These are phyloP conservation scores for Eleginops maclovinus DNA, from an alignment of 2,113 vertebrate genomes.

Conservation along the genomic window DNA sequence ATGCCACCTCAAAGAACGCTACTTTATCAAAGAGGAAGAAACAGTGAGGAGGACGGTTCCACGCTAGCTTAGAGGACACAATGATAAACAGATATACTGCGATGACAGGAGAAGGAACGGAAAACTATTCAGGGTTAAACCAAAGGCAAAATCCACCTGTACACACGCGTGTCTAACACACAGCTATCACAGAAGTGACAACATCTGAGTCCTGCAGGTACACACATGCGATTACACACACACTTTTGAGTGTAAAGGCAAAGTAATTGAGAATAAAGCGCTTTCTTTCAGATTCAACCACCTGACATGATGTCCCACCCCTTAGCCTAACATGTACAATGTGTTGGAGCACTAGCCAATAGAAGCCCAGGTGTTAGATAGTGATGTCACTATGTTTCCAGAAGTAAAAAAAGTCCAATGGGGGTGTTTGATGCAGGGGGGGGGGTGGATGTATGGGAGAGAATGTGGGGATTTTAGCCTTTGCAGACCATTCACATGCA, in stretches of 20 bases:
- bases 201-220: slow-evolving; percentile 27
- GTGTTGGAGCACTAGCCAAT: no score
- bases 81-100: slow-evolving; percentile 11
- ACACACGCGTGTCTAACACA: slow-evolving; percentile 15
- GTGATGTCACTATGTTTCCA: no score
- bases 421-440: no score
- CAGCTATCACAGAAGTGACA: slow-evolving; percentile 21
- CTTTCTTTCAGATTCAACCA: no score
- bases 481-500: no score
- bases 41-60: background rate
- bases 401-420: no score
- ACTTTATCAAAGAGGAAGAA: slow-evolving; percentile 20
- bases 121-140: slow-evolving; percentile 2
- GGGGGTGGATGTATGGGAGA: no score
- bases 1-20: slow-evolving; percentile 10
- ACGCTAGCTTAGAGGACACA: slow-evolving; percentile 2
- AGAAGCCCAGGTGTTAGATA: no score
- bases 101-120: background rate
- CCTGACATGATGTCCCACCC: no score
- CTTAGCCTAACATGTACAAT: no score
- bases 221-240: slow-evolving; percentile 1
- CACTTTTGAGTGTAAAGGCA: slow-evolving; percentile 30
- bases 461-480: no score
- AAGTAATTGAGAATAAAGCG: slow-evolving; percentile 15
- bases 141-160: slow-evolving; percentile 16